A percentile compares a stretch with the other conserved stretches of the same genome.
Evolutionary conservation across 1,140 invertebrate genomes (phyloP).

Genomic region (Meteorus sp.): DNA sequence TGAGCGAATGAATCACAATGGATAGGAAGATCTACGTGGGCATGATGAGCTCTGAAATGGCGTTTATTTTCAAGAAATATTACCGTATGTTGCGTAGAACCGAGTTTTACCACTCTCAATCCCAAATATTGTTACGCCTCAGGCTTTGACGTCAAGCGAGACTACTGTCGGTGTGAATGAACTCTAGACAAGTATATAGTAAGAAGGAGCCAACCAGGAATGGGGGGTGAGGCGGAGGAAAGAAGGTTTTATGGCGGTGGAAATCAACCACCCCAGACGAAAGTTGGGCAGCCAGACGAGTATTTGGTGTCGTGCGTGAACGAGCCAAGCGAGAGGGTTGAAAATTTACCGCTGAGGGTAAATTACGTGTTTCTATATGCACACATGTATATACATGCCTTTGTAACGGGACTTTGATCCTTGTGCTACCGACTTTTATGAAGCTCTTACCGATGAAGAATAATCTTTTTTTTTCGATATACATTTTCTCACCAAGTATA

Average conservation of each 20-base stretch:
- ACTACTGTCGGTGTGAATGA: slow-evolving; percentile 54
- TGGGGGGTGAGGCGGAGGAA: slow-evolving; percentile 14
- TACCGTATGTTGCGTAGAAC: slow-evolving; percentile 15
- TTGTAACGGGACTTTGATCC: too few species aligned
- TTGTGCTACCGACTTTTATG: too few species aligned
- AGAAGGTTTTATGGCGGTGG: slow-evolving; percentile 28
- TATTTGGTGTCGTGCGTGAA: slow-evolving; percentile 46
- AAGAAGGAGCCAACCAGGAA: slow-evolving; percentile 5
- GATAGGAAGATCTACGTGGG: too few species aligned
- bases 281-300: slow-evolving; percentile 44
- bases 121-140: slow-evolving; percentile 38
- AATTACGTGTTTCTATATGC: background rate
- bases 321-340: slow-evolving; percentile 23
- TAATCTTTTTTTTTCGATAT: too few species aligned
- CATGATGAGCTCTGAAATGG: too few species aligned
- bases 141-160: slow-evolving; percentile 16
- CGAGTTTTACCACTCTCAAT: slow-evolving; percentile 34
- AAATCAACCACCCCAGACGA: slow-evolving; percentile 33
- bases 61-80: too few species aligned
- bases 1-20: too few species aligned
- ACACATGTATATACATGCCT: background rate
- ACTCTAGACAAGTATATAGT: slow-evolving; percentile 33
- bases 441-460: too few species aligned
- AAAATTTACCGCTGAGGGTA: slow-evolving; percentile 4
- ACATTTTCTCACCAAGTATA: too few species aligned